Percentiles rank a stretch among this genome's conserved stretches.
Conservation (phyloP, 2,888 invertebrate species). For the Lacanobia wlatinum region DNA sequence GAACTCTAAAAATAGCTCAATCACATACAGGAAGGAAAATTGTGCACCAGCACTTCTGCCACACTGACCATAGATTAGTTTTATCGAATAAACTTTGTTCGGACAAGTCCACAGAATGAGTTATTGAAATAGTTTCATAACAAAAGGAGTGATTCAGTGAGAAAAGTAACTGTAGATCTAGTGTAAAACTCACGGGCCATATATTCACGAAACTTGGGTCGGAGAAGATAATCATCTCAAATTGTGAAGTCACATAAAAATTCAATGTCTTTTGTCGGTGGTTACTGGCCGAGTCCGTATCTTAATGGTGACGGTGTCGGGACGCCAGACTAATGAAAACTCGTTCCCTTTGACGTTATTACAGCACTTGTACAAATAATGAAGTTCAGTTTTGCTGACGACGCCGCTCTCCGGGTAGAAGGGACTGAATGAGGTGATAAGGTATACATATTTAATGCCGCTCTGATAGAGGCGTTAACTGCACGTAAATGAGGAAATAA, state of each 20-base stretch:
- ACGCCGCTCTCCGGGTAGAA: constrained; percentile 31
- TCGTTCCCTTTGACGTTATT: constrained; percentile 65
- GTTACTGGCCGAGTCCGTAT: constrained; percentile 44
- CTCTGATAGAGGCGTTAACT: constrained; percentile 52
- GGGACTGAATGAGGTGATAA: constrained; percentile 42
- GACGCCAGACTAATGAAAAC: constrained; percentile 64
- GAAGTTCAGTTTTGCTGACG: constrained; percentile 52
- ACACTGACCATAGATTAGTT: constrained; percentile 5
- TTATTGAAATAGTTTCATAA: constrained; percentile 39
- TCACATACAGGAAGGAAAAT: not conserved
- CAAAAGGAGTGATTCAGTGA: constrained; percentile 45
- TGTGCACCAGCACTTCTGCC: constrained; percentile 4
- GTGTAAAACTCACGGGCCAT: constrained; percentile 31
- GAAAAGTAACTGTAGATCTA: constrained; percentile 25
- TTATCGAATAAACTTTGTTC: constrained; percentile 34
- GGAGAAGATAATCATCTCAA: constrained; percentile 51
- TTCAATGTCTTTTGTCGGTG: constrained; percentile 53
- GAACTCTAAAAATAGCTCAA: not conserved
- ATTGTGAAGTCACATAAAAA: constrained; percentile 57
- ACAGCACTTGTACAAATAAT: constrained; percentile 66
- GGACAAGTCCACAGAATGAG: constrained; percentile 16
- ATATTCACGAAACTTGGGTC: constrained; percentile 38
- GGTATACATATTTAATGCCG: constrained; percentile 58
- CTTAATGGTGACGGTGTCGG: constrained; percentile 43
- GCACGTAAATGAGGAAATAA: constrained; percentile 56